Evolutionary conservation across 2,113 vertebrate species (phyloP).

Genomic region (Typhlomys cinereus): DNA sequence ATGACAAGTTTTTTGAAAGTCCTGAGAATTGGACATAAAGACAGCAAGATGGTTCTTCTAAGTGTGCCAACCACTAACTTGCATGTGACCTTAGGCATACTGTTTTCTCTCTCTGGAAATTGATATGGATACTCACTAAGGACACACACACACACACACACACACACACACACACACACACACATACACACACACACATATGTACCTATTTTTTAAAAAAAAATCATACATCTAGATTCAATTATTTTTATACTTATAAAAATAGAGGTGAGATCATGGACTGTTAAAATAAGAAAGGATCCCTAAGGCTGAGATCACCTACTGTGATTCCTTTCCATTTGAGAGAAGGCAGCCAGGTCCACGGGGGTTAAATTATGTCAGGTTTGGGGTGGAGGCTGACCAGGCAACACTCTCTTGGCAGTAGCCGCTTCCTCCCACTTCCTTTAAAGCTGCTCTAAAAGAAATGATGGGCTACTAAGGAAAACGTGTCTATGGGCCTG

Average conservation of each 20-base stretch:
- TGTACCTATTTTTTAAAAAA: not conserved
- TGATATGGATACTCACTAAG: not conserved
- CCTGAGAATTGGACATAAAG: too few relatives aligned
- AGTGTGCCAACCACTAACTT: not conserved
- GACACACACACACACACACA: too few relatives aligned
- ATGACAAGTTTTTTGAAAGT: too few relatives aligned
- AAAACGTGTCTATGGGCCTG: too few relatives aligned
- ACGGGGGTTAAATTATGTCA: constrained; percentile 9
- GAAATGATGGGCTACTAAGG: too few relatives aligned
- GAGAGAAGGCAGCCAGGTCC: not conserved
- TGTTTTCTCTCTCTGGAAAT: not conserved
- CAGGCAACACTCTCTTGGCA: too few relatives aligned
- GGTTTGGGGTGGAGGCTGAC: too few relatives aligned
- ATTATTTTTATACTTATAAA: not conserved
- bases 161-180: too few relatives aligned
- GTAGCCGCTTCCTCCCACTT: too few relatives aligned
- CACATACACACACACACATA: too few relatives aligned
- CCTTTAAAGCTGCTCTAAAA: too few relatives aligned
- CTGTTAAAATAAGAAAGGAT: not conserved
- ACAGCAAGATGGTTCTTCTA: not conserved
- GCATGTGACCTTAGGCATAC: not conserved
- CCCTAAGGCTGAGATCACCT: not conserved
- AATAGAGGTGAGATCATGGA: constrained; percentile 10
- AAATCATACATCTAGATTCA: constrained; percentile 16
- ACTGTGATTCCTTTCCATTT: not conserved